Evolutionary conservation across 2,797 vertebrate species (phyloP), one percentile per base, ranked within the genome.

Genomic region (Selene dorsalis): DNA sequence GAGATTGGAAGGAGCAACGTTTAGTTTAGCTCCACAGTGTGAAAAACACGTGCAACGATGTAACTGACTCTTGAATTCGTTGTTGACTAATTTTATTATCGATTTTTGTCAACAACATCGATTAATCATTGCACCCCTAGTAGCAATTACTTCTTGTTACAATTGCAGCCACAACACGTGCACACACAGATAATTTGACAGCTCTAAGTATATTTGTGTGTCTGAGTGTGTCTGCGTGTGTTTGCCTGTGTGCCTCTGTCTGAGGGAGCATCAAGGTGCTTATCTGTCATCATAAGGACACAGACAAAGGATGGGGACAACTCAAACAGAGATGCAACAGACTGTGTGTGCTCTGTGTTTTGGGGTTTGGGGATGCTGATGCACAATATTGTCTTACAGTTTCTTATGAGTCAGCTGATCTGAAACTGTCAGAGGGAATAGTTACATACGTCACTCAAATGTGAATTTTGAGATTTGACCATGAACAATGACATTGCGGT

Each of bases 251-350:
- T 48, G 73, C 18, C 8, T 70, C 41, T 73, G 68, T 84, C 65
- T 39, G 52, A 76, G 77, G 64, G 55, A 75, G 69, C 83, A 45
- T 88, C 72, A 75, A 28, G 80, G 82, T 55, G 76, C 58, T 83
- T 85, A 89, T 88, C 82, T 83, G 84, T 89, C 89, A 87, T 90
- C 84, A 80, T 62, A 68, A 88, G 73, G 82, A 79, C 78, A 79
- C 73, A 85, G 76, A 81, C 78, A 82, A 83, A 77, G 73, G 72
- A 75, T 66, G 69, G 67, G 53, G 81, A 68, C 59, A 20, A 16
- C 24, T 75, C 67, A 69, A 43, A 79, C 68, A 50, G 52, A 68
- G 58, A 66, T 60, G 22, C 70, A 70, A 64, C 74, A 60, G 20
- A 30, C 53, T 20, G 28, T 75, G 67, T 67, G 65, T 39, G 22